phyloP scores from a whole-genome alignment of 1,140 invertebrate genomes.

The Fopius arisanus region DNA sequence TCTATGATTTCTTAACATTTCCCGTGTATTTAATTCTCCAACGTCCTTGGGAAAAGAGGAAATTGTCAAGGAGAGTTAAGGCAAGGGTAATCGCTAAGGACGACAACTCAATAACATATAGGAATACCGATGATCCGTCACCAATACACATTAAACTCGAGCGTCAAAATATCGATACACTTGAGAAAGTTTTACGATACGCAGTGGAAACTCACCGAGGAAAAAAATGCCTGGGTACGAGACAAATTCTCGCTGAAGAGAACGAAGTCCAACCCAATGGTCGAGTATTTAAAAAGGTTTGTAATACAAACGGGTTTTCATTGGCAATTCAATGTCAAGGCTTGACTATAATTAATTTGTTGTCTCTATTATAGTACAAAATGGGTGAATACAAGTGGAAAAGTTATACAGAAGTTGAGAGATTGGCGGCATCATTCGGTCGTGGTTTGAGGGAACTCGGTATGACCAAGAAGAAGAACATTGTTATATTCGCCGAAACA shows the following conservation, averaged over 20 bases:
- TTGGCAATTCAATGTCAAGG: neutral
- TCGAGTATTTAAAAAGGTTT: slow-evolving; percentile 93
- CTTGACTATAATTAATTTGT: neutral
- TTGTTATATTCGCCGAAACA: slow-evolving; percentile 97
- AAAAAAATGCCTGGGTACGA: slow-evolving; percentile 86
- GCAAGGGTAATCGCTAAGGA: slow-evolving; percentile 67
- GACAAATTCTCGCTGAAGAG: slow-evolving; percentile 90
- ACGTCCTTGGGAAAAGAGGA: slow-evolving; percentile 84
- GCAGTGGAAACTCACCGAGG: slow-evolving; percentile 76
- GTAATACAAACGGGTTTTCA: slow-evolving; percentile 6
- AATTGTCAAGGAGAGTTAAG: slow-evolving; percentile 78
- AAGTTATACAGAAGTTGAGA: slow-evolving; percentile 82
- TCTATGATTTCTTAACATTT: slow-evolving; percentile 90
- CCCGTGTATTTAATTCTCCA: slow-evolving; percentile 88
- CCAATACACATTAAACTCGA: slow-evolving; percentile 76
- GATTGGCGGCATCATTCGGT: slow-evolving; percentile 78
- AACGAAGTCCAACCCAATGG: slow-evolving; percentile 94
- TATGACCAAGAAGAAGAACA: slow-evolving; percentile 72
- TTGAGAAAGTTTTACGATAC: slow-evolving; percentile 86
- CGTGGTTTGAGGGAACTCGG: slow-evolving; percentile 77
- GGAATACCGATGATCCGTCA: slow-evolving; percentile 73
- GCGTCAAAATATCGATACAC: slow-evolving; percentile 81
- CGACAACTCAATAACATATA: slow-evolving; percentile 74
- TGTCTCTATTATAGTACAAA: slow-evolving; percentile 73
- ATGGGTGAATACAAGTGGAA: slow-evolving; percentile 95